Evolutionary conservation across 2,888 invertebrate genomes (phyloP).

Genomic region (Drosophila meridionalis): DNA sequence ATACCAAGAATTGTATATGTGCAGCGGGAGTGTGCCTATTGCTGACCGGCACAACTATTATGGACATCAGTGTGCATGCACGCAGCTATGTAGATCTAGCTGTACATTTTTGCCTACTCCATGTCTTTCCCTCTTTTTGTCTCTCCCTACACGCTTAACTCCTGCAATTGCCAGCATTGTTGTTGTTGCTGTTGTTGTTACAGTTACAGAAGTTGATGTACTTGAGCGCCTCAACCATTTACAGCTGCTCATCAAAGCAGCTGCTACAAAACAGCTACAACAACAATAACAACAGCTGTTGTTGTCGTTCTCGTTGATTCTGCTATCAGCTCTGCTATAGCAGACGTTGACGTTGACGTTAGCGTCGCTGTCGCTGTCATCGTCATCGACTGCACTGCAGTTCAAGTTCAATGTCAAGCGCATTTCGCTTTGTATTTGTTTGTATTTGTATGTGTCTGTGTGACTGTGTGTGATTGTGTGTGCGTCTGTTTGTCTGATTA

Average conservation of each 20-base stretch:
- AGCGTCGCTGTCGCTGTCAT: slow-evolving; percentile 16
- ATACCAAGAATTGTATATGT: background rate
- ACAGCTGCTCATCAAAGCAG: slow-evolving; percentile 28
- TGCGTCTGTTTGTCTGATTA: slow-evolving; percentile 13
- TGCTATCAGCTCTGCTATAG: slow-evolving; percentile 48
- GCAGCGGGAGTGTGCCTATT: background rate
- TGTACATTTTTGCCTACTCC: slow-evolving; percentile 3
- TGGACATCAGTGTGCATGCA: slow-evolving; percentile 3
- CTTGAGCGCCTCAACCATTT: background rate
- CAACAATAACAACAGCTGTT: slow-evolving; percentile 29
- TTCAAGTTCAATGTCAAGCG: slow-evolving; percentile 84
- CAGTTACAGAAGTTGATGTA: slow-evolving; percentile 5
- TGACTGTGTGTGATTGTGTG: slow-evolving; percentile 1
- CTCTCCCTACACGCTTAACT: slow-evolving; percentile 6
- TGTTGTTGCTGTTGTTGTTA: slow-evolving; percentile 12
- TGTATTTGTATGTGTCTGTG: slow-evolving; percentile 14
- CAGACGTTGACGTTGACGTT: slow-evolving; percentile 14
- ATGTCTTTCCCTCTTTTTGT: background rate
- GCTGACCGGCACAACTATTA: background rate
- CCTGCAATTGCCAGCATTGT: slow-evolving; percentile 11
- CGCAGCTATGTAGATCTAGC: background rate
- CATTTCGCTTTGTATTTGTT: slow-evolving; percentile 61
- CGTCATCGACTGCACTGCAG: slow-evolving; percentile 73
- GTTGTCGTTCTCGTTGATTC: slow-evolving; percentile 40
- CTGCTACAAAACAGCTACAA: slow-evolving; percentile 17